Base-by-base conservation (phyloP, 1,140 invertebrate species). In the Penaeus japonicus region DNA sequence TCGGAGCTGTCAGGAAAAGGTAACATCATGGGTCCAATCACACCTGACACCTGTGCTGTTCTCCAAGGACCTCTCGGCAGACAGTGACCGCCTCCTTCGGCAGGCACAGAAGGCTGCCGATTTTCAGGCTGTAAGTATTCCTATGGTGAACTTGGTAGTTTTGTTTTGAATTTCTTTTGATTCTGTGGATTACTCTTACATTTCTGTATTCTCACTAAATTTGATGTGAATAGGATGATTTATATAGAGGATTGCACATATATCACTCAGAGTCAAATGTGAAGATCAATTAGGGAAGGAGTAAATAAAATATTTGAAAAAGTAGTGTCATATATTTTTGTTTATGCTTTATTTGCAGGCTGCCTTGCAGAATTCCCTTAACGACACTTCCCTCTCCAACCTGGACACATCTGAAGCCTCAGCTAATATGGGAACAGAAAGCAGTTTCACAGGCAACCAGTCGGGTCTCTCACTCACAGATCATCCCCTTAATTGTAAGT, bases 81-180 rank as follows among this genome's bases (percentile, higher is more conserved):
- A 87, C 57, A 54, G 59, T 87, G 85, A 87, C 24, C 78, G 79
- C 5, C 78, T 87, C 57, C 17, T 87, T n/a, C 78, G 85, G 27
- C 85, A 87, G 79, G 85, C 85, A 30, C 85, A 87, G 62, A 87
- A 87, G 39, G 62, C 79, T 47, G 85, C 85, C 0, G 85, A 87
- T 54, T 27, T 87, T 4, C 85, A 81, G 57, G 79, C 79, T 20
- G 85, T 87, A 65, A 75, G 85, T 32, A 54, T 35, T 27, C 17
- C 18, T 22, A 27, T 18, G 18, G 22, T 32, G 5, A 1, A 32
- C 7, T 15, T 0, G 10, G 47, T 47, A 15, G 47, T 47, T 47
- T 47, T 47, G n/a, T 7, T 10, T 57, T 0, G n/a, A 54, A n/a
- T n/a, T 12, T 24, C 24, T 5, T 80, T 53, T 22, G 22, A 20